Percentiles rank a stretch among this genome's conserved stretches.
Evolutionary conservation across 2,888 invertebrate genomes (phyloP).

Genomic region (Pinctada fucata): DNA sequence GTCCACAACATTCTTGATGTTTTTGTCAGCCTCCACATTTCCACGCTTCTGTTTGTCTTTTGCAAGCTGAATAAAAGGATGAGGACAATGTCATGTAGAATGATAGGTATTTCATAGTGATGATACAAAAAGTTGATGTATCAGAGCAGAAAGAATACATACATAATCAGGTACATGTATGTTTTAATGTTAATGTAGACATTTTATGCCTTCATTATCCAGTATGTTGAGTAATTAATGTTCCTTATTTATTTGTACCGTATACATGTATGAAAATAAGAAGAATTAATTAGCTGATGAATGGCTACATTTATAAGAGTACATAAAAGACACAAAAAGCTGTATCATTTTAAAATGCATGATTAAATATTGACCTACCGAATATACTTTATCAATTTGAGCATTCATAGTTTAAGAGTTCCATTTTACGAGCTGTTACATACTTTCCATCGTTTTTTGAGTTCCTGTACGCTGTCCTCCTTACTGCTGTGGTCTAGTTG

Average conservation of each 20-base stretch:
- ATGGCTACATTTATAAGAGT: no score
- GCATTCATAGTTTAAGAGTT: neutral
- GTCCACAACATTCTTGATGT: constrained; percentile 49
- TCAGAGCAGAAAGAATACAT: neutral
- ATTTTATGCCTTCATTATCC: no score
- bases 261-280: neutral
- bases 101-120: neutral
- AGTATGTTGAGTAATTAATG: neutral
- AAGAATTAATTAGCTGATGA: no score
- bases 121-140: neutral
- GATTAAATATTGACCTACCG: no score
- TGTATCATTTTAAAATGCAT: no score
- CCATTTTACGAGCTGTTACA: neutral
- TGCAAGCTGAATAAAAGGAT: constrained; percentile 32
- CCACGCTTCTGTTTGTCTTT: constrained; percentile 8
- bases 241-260: neutral
- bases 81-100: constrained; percentile 10
- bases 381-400: neutral
- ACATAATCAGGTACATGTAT: no score
- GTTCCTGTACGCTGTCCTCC: constrained; percentile 27
- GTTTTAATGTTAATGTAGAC: no score
- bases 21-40: constrained; percentile 30
- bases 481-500: constrained; percentile 48
- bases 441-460: constrained; percentile 23
- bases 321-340: no score